These are phyloP conservation scores for Calliphora vomitoria DNA, from an alignment of 2,888 invertebrate species.

Conservation along the genomic window DNA sequence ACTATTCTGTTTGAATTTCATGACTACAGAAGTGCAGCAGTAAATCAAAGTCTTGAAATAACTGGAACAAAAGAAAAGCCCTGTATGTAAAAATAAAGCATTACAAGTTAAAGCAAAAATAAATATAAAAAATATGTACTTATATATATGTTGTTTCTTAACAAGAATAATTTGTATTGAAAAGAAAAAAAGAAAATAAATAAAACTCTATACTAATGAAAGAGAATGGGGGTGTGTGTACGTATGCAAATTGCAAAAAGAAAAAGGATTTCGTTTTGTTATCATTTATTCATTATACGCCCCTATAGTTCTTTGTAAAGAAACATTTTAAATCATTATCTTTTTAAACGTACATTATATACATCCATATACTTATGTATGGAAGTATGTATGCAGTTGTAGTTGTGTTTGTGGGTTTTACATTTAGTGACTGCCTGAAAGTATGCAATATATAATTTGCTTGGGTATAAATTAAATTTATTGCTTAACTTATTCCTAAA, in stretches of 20 bases:
- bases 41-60: slow-evolving; percentile 28
- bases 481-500: not conserved
- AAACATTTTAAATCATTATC: slow-evolving; percentile 40
- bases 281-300: slow-evolving; percentile 63
- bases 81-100: slow-evolving; percentile 12
- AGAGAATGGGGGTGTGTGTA: not conserved
- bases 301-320: slow-evolving; percentile 43
- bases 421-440: not conserved
- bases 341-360: not conserved
- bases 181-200: slow-evolving; percentile 7
- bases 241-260: slow-evolving; percentile 24
- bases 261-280: slow-evolving; percentile 37
- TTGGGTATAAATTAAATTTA: slow-evolving; percentile 14
- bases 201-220: not conserved
- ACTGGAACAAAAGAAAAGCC: slow-evolving; percentile 12
- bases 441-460: slow-evolving; percentile 30
- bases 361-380: not conserved
- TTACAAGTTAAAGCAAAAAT: slow-evolving; percentile 1
- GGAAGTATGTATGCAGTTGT: not conserved
- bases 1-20: not conserved
- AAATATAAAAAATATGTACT: slow-evolving; percentile 8
- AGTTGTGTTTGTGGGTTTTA: not conserved
- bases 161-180: slow-evolving; percentile 16
- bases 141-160: not conserved
- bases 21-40: slow-evolving; percentile 2